Evolutionary conservation across 2,113 vertebrate genomes (phyloP).

Genomic region (Cyanoderma ruficeps): DNA sequence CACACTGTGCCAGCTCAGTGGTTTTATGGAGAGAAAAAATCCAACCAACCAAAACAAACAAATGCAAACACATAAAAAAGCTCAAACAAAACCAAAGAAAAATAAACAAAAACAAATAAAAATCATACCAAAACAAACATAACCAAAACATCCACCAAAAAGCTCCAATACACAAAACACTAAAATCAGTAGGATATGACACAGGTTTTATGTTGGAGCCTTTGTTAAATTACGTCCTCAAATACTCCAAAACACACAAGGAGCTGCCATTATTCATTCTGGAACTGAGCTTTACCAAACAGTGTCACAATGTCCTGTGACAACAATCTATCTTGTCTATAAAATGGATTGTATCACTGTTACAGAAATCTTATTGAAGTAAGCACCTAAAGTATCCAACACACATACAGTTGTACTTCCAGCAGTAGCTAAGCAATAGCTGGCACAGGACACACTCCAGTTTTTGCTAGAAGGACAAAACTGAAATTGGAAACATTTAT

Average conservation of each 20-base stretch:
- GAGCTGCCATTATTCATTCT: neutral
- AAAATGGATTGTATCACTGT: neutral
- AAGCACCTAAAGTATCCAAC: neutral
- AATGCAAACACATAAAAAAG: neutral
- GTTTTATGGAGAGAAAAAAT: neutral
- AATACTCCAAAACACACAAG: neutral
- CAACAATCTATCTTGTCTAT: neutral
- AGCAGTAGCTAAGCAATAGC: neutral
- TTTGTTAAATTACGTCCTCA: neutral
- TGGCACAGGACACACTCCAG: accelerated
- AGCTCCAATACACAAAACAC: neutral
- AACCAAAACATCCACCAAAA: neutral
- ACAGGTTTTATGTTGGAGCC: neutral
- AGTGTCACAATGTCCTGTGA: neutral
- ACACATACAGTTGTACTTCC: neutral
- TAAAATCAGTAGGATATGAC: neutral
- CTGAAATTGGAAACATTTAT: neutral
- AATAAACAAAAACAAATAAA: neutral
- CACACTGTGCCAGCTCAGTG: neutral
- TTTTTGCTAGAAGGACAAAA: neutral
- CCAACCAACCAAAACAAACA: neutral
- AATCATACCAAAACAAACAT: neutral
- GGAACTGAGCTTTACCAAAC: neutral
- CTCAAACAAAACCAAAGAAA: neutral
- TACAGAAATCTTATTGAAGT: neutral